A percentile compares a stretch with the other conserved stretches of the same genome.
Conservation (phyloP, 2,888 invertebrate species). For the Megaustenia siamemsis region DNA sequence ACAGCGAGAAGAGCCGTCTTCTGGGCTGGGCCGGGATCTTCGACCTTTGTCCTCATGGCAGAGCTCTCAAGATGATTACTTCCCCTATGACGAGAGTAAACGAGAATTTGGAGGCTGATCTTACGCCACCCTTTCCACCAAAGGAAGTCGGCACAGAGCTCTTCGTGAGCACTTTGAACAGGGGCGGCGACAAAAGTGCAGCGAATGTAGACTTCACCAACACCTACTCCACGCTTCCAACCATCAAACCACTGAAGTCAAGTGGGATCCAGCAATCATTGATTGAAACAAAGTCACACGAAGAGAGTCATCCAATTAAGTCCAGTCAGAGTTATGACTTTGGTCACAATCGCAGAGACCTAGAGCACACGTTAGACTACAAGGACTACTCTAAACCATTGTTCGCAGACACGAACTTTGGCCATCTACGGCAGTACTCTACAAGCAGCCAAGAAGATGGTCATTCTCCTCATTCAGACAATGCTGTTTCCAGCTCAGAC, state of each 20-base stretch:
- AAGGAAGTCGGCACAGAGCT: constrained; percentile 46
- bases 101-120: constrained; percentile 61
- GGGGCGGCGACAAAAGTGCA: not conserved
- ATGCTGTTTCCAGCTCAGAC: constrained; percentile 61
- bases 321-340: constrained; percentile 52
- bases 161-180: constrained; percentile 37
- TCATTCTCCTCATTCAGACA: constrained; percentile 58
- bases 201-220: constrained; percentile 29
- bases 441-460: constrained; percentile 50
- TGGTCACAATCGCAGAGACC: constrained; percentile 46
- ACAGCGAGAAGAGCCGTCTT: constrained; percentile 55
- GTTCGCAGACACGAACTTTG: constrained; percentile 59
- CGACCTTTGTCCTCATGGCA: constrained; percentile 59
- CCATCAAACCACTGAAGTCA: constrained; percentile 63
- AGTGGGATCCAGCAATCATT: constrained; percentile 31
- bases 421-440: constrained; percentile 28
- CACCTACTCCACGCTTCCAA: constrained; percentile 63
- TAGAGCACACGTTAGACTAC: constrained; percentile 56
- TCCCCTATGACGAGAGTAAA: constrained; percentile 49
- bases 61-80: constrained; percentile 42
- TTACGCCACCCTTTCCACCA: constrained; percentile 67
- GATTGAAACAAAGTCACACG: constrained; percentile 16
- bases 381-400: constrained; percentile 60
- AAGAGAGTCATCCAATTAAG: constrained; percentile 31
- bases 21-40: constrained; percentile 32